Base-by-base conservation (phyloP, 2,888 invertebrate species). In the Synergus gifuensis region DNA sequence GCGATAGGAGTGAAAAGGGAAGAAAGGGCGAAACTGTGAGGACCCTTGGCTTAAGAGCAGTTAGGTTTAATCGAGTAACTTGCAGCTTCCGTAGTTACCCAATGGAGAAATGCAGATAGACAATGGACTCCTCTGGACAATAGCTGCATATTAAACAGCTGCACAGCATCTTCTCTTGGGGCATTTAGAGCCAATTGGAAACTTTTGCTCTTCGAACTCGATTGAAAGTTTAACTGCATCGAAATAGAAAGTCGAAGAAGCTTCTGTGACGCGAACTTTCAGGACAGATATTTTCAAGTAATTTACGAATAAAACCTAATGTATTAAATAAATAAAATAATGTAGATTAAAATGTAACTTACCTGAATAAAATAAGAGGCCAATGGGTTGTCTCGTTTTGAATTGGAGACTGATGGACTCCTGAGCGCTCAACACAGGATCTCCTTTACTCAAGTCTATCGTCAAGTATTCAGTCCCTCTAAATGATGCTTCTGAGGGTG, bases 311-410 rank as follows among this genome's bases (percentile, higher is more conserved):
- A 28, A 28, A 28, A 28, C 22, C 22, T 28, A 28, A 1, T 28
- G 22, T 28, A 28, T 28, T 28, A 1, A 28, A 28, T 28, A 28
- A 28, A 28, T 28, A 28, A 28, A 28, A 28, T 36, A 36, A 36
- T 0, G 36, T 4, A 4, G 36, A 36, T 36, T 36, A 4, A 36
- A 36, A 82, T 42, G 58, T 67, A 67, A 89, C 93, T 93, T 91
- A 96, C 98, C 98, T 87, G 98, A 98, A 92, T 98, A 98, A 93
- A 98, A 98, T 73, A 98, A 94, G 66, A 98, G 94, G 84, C 98
- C 98, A 90, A 96, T 97, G 11, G 98, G 96, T 89, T 97, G 97
- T 81, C 97, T 94, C 1, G 98, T 98, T 93, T 98, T 98, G 94
- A 98, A 98, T 93, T 97, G 96, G 79, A 98, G 94, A 7, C 96